A percentile compares a stretch with the other conserved stretches of the same genome.
Evolutionary conservation across 1,140 invertebrate genomes (phyloP).

Genomic region (Apis mellifera): Amel_HAv3.1 CM009933.2:9469001-9469500

Average conservation of each 20-base stretch:
- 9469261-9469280: constrained; percentile 65
- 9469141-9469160: constrained; percentile 30
- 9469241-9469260: constrained; percentile 56
- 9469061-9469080: constrained; percentile 5
- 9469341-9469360: constrained; percentile 49
- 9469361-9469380: constrained; percentile 2
- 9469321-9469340: constrained; percentile 74
- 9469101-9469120: constrained; percentile 32
- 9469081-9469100: constrained; percentile 21
- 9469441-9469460: constrained; percentile 61
- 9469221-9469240: constrained; percentile 67
- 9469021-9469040: constrained; percentile 52
- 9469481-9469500: constrained; percentile 45
- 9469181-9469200: constrained; percentile 49
- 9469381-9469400: constrained; percentile 34
- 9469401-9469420: constrained; percentile 67
- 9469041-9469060: constrained; percentile 17
- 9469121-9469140: constrained; percentile 17
- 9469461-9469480: constrained; percentile 59
- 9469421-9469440: constrained; percentile 55
- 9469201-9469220: background rate
- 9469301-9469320: constrained; percentile 80
- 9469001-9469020: constrained; percentile 32
- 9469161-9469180: constrained; percentile 59
- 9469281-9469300: constrained; percentile 64